Evolutionary conservation across 2,113 vertebrate genomes (phyloP).

Genomic region (Callorhinus ursinus): DNA sequence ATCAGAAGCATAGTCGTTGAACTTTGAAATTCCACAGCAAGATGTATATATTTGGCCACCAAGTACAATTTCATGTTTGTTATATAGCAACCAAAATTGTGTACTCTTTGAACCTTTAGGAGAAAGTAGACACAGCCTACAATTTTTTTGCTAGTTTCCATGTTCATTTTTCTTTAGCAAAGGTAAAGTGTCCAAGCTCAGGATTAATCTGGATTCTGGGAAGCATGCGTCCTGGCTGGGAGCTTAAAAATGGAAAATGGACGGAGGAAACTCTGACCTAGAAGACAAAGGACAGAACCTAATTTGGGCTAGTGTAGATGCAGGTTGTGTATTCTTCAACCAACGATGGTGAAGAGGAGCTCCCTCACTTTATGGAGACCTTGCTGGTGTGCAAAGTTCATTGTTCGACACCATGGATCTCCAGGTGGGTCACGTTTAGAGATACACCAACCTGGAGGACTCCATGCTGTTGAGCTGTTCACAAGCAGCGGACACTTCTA

Average conservation of each 20-base stretch:
- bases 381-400: constrained; percentile 83
- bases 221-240: neutral
- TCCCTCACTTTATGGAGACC: constrained; percentile 66
- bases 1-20: neutral
- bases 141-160: neutral
- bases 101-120: neutral
- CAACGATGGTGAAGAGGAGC: constrained; percentile 80
- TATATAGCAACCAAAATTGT: neutral
- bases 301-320: neutral
- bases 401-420: constrained; percentile 90
- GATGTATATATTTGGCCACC: neutral
- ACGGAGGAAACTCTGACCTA: neutral
- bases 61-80: neutral
- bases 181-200: neutral
- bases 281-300: neutral
- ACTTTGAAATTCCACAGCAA: neutral
- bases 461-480: constrained; percentile 91
- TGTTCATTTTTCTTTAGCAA: constrained; percentile 39
- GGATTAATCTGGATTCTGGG: neutral
- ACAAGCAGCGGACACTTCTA: constrained; percentile 81
- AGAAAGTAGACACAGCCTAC: neutral
- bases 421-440: constrained; percentile 90
- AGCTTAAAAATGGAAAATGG: neutral
- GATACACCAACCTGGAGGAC: constrained; percentile 90
- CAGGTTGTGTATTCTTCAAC: neutral